Base-by-base conservation (phyloP, 2,113 vertebrate species). In the Semicossyphus pulcher region DNA sequence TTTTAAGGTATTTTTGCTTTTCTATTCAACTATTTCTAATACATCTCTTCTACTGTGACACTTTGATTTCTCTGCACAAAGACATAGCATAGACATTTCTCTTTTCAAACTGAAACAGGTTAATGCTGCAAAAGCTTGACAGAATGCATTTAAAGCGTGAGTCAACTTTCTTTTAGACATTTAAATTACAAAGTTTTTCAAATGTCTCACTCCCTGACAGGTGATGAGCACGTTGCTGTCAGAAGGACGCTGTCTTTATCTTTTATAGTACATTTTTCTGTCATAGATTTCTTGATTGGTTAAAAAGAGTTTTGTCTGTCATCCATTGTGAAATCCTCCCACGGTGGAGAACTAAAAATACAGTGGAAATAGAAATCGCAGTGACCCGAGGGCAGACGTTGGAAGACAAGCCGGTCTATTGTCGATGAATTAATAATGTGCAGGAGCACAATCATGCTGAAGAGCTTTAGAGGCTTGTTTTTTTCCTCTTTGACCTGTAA, bases 371-470 rank as follows among this genome's bases (percentile, higher is more conserved):
- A 28, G 37, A 52, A 58, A 60, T 41, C 52, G 25, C 12, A 48
- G 57, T 56, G 69, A 78, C 73, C 66, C 31, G 9, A 52, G 68
- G 76, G 56, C 63, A 80, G 71, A 83, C 72, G 8, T 68, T 72
- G 63, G 68, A 59, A 71, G 79, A 82, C 64, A 44, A 2, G 41
- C 23, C 26, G 51, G 15, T 62, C 68, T 60, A 63, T 78, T 75
- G 71, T 76, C 73, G 54, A 80, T 92, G 73, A 91, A 91, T 91
- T 88, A 85, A 82, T 89, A 26, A 92, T 89, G 84, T 65, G 72
- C 32, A 37, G 54, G 31, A 72, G 74, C 72, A 77, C 81, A 86
- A 62, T 83, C 78, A 59, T n/a, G 28, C 53, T 61, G 80, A 77
- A 76, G 81, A 80, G 73, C 76, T 84, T 87, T 58, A 39, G 64